These are phyloP conservation scores for Lophius piscatorius DNA, from an alignment of 2,113 vertebrate genomes.

Conservation along the genomic window DNA sequence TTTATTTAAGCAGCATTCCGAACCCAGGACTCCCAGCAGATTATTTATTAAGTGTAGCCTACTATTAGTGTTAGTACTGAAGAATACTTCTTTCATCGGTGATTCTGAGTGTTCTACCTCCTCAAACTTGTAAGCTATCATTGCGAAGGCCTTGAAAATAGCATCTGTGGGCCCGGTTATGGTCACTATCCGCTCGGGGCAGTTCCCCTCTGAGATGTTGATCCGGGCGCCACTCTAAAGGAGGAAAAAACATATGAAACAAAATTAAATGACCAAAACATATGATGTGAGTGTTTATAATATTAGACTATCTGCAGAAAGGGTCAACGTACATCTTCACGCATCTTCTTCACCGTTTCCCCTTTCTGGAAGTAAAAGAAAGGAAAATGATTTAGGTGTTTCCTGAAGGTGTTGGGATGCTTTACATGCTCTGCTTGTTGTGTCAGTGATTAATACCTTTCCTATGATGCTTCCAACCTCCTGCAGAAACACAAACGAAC, in stretches of 20 bases:
- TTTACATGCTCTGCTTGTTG: constrained; percentile 21
- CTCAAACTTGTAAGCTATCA: constrained; percentile 99
- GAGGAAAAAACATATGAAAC: not conserved
- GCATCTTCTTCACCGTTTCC: constrained; percentile 99
- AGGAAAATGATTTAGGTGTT: not conserved
- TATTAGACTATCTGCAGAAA: too few species aligned
- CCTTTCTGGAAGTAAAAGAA: constrained; percentile 88
- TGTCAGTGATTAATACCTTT: constrained; percentile 83
- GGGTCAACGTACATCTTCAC: constrained; percentile 87
- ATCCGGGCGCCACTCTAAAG: constrained; percentile 93
- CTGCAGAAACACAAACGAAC: constrained; percentile 73
- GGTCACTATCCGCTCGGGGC: constrained; percentile 96
- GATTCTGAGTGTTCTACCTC: constrained; percentile 80
- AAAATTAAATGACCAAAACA: not conserved
- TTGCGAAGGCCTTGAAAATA: constrained; percentile 99
- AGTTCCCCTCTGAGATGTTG: constrained; percentile 98
- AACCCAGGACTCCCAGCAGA: too few species aligned
- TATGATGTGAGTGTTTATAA: too few species aligned
- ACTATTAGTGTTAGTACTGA: not conserved
- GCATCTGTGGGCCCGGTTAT: constrained; percentile 98
- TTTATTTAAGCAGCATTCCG: too few species aligned
- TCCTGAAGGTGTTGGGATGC: not conserved
- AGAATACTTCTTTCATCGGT: too few species aligned
- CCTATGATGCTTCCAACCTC: constrained; percentile 99
- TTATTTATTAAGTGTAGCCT: too few species aligned